Percentiles rank a stretch among this genome's conserved stretches.
Evolutionary conservation across 2,888 invertebrate species (phyloP).

Genomic region (Lepidochrysops patricia): DNA sequence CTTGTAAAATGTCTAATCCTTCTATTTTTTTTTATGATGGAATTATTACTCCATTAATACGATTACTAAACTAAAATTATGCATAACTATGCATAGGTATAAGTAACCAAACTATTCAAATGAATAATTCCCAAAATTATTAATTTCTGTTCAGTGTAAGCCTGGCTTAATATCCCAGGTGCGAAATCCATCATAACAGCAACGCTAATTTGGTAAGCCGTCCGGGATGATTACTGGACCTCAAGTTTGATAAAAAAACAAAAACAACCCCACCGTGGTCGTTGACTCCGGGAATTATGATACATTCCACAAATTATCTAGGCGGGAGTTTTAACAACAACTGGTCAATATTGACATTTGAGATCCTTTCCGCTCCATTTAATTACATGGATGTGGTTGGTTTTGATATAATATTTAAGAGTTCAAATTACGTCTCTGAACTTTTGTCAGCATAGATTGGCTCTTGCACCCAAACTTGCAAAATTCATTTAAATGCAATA

Average conservation of each 20-base stretch:
- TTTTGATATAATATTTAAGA: background rate
- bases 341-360: background rate
- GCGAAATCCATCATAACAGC: conserved; percentile 46
- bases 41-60: too few species aligned
- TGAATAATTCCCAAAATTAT: too few species aligned
- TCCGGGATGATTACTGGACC: conserved; percentile 29
- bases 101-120: too few species aligned
- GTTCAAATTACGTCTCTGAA: too few species aligned
- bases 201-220: conserved; percentile 34
- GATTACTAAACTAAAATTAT: too few species aligned
- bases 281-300: conserved; percentile 22
- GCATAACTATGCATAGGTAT: too few species aligned
- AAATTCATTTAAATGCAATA: too few species aligned
- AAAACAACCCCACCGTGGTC: conserved; percentile 22
- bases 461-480: too few species aligned
- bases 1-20: too few species aligned
- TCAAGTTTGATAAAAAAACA: conserved; percentile 26
- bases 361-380: background rate
- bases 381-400: background rate
- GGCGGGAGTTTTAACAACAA: conserved; percentile 2
- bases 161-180: conserved; percentile 35
- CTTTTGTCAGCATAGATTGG: too few species aligned
- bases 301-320: conserved; percentile 10
- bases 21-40: too few species aligned
- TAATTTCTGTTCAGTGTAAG: background rate